Evolutionary conservation across 2,113 vertebrate species (phyloP).

Genomic region (Myrmecophaga tridactyla): DNA sequence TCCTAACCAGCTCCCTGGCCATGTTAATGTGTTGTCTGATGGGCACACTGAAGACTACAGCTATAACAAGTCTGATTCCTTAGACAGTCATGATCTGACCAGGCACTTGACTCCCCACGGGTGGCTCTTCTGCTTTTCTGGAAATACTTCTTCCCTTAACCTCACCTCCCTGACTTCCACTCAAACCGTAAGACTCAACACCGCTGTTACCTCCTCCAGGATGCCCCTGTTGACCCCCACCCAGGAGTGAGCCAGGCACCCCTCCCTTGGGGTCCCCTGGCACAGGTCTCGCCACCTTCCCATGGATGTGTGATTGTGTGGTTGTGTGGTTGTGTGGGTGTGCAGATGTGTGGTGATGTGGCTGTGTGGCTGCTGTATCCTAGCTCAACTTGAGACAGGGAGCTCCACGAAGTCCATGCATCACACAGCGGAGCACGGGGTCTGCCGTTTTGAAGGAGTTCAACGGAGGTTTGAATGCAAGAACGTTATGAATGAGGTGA

Average conservation of each 20-base stretch:
- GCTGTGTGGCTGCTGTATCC: accelerated
- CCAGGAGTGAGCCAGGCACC: accelerated
- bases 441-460: accelerated
- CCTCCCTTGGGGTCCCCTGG: background rate
- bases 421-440: accelerated
- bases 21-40: no score
- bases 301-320: accelerated
- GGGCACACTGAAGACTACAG: background rate
- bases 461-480: background rate
- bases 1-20: background rate
- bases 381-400: background rate
- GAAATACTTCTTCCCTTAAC: accelerated
- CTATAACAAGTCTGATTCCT: background rate
- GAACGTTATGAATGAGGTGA: background rate
- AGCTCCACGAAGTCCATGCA: background rate
- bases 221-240: background rate
- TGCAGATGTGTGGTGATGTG: no score
- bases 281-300: background rate
- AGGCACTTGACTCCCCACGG: no score
- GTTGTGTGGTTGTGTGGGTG: no score
- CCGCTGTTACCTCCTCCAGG: accelerated
- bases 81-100: background rate
- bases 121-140: background rate
- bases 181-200: background rate
- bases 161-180: background rate